These are phyloP conservation scores for Laticauda colubrina DNA, from an alignment of 2,113 vertebrate species.

Conservation along the genomic window DNA sequence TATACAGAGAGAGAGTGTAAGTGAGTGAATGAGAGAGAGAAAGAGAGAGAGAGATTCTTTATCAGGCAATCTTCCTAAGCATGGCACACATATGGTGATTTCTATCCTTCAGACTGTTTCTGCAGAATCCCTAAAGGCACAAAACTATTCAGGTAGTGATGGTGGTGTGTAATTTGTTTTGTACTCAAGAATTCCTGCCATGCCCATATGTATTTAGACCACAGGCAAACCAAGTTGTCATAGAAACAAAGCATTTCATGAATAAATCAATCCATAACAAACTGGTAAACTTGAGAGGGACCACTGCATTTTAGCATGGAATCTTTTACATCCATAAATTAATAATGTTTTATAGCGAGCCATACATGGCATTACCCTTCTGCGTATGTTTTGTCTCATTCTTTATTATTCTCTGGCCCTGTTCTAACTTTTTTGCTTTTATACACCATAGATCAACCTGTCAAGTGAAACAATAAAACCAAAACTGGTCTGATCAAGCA, in stretches of 20 bases:
- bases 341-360: slow-evolving; percentile 69
- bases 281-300: slow-evolving; percentile 74
- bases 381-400: slow-evolving; percentile 61
- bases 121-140: slow-evolving; percentile 71
- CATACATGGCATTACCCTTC: slow-evolving; percentile 48
- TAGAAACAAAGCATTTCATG: slow-evolving; percentile 82
- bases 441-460: slow-evolving; percentile 43
- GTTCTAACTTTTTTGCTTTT: slow-evolving; percentile 54
- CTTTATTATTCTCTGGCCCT: slow-evolving; percentile 66
- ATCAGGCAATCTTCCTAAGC: slow-evolving; percentile 62
- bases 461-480: slow-evolving; percentile 54
- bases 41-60: slow-evolving; percentile 43
- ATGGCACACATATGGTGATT: slow-evolving; percentile 59
- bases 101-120: slow-evolving; percentile 67
- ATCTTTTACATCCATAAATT: slow-evolving; percentile 64
- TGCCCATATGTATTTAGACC: slow-evolving; percentile 80
- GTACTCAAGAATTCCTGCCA: slow-evolving; percentile 75
- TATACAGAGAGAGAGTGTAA: background rate
- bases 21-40: background rate
- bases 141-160: slow-evolving; percentile 69
- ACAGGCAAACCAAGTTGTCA: slow-evolving; percentile 81
- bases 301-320: slow-evolving; percentile 68
- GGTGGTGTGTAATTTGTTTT: slow-evolving; percentile 76
- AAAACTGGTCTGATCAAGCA: slow-evolving; percentile 58
- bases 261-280: slow-evolving; percentile 80